Conservation (phyloP, 2,113 vertebrate species). For the Caracal caracal region DNA sequence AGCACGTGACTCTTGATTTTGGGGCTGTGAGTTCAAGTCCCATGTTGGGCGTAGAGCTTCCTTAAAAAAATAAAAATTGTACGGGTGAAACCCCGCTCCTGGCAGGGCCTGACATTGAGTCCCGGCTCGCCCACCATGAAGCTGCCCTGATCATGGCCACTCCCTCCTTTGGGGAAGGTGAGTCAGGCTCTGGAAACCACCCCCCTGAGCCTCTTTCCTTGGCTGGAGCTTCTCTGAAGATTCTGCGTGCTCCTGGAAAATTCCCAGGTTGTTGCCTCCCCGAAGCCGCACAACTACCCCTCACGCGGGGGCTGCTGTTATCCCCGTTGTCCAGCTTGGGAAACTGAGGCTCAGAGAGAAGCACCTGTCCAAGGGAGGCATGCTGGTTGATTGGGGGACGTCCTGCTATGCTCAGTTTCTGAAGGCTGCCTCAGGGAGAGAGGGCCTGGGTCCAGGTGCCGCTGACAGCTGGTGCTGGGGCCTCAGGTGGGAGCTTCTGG, state of each 20-base stretch:
- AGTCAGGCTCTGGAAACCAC: not conserved
- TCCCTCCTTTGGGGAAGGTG: not conserved
- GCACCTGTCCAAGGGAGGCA: not conserved
- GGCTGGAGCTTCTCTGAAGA: not conserved
- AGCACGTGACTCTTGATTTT: not conserved
- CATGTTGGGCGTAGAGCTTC: not conserved
- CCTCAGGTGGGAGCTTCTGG: not conserved
- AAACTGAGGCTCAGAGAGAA: not conserved
- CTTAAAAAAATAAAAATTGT: not conserved
- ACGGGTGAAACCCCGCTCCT: not conserved
- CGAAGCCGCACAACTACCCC: not conserved
- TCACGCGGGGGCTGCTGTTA: not conserved
- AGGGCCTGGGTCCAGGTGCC: not conserved
- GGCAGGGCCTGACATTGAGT: not conserved
- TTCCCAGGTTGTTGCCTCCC: not conserved
- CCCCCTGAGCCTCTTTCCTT: not conserved
- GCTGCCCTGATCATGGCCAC: not conserved
- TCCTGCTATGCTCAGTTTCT: not conserved
- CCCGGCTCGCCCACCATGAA: rapidly evolving
- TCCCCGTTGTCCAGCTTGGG: not conserved
- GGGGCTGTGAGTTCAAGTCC: not conserved
- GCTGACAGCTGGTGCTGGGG: not conserved
- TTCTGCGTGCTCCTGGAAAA: not conserved
- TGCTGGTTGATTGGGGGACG: not conserved
- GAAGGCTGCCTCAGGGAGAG: not conserved